These are phyloP conservation scores for Phyllostomus hastatus DNA, from an alignment of 2,113 vertebrate species.

Conservation along the genomic window DNA sequence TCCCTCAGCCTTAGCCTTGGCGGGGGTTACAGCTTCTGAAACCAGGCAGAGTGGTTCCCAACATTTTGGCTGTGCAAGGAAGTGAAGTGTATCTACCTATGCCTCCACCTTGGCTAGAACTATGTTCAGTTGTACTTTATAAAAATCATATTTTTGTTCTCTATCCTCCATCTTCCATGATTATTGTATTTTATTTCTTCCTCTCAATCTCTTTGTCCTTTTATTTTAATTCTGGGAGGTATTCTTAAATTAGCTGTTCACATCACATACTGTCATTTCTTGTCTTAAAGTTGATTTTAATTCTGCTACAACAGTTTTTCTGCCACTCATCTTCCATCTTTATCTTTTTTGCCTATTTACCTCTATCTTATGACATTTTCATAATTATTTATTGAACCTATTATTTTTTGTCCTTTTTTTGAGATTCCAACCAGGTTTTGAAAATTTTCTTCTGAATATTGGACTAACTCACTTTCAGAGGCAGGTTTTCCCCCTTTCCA, in stretches of 20 bases:
- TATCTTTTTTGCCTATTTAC: not conserved
- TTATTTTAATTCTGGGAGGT: not conserved
- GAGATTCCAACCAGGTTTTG: not conserved
- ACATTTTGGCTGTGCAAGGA: too few species aligned
- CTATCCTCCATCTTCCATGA: not conserved
- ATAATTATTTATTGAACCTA: not conserved
- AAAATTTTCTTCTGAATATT: constrained; percentile 11
- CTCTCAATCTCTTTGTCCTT: not conserved
- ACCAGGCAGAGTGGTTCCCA: too few species aligned
- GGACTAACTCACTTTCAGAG: not conserved
- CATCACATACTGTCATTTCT: not conserved
- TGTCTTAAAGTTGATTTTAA: not conserved
- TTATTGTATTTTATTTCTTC: not conserved
- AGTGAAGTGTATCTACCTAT: too few species aligned
- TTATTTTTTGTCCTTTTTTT: not conserved
- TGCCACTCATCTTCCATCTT: not conserved
- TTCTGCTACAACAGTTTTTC: not conserved
- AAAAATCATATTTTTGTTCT: not conserved
- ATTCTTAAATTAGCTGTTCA: not conserved
- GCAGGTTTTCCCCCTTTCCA: not conserved
- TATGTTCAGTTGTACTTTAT: not conserved
- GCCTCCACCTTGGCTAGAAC: too few species aligned
- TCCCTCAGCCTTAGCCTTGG: too few species aligned
- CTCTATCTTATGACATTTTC: not conserved
- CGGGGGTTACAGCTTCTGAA: too few species aligned